Evolutionary conservation across 2,888 invertebrate genomes (phyloP).

Genomic region (Tachina grossa): DNA sequence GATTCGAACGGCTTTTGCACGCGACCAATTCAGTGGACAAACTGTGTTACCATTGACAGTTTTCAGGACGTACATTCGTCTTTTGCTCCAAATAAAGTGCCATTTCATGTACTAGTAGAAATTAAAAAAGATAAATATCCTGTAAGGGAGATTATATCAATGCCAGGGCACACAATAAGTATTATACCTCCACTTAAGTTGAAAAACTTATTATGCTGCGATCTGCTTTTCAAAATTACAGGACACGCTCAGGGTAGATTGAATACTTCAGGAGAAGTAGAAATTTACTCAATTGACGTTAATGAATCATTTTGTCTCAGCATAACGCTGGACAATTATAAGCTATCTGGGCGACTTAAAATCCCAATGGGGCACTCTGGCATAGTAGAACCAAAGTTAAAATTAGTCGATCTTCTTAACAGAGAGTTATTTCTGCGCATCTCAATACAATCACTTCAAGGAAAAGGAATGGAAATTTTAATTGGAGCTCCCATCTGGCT

Average conservation of each 20-base stretch:
- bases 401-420: constrained; percentile 88
- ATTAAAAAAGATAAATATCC: constrained; percentile 92
- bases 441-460: constrained; percentile 85
- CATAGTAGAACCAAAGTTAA: constrained; percentile 87
- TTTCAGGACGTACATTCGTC: constrained; percentile 77
- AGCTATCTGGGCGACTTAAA: constrained; percentile 86
- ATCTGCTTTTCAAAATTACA: constrained; percentile 86
- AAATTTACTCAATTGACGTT: constrained; percentile 84
- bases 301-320: constrained; percentile 87
- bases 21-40: constrained; percentile 79
- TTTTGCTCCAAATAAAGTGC: constrained; percentile 77
- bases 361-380: constrained; percentile 83
- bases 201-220: constrained; percentile 94
- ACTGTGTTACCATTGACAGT: constrained; percentile 74
- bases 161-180: constrained; percentile 93
- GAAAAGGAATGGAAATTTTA: constrained; percentile 87
- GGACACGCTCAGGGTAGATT: constrained; percentile 83
- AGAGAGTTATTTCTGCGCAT: constrained; percentile 90
- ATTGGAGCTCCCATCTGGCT: constrained; percentile 96
- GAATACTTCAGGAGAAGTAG: constrained; percentile 83
- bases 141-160: constrained; percentile 82
- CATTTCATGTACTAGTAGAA: constrained; percentile 78
- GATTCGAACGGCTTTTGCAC: constrained; percentile 79
- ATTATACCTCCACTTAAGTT: constrained; percentile 92
- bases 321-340: constrained; percentile 93